Conservation (phyloP, 2,113 vertebrate species). For the Gallinago undulata region DNA sequence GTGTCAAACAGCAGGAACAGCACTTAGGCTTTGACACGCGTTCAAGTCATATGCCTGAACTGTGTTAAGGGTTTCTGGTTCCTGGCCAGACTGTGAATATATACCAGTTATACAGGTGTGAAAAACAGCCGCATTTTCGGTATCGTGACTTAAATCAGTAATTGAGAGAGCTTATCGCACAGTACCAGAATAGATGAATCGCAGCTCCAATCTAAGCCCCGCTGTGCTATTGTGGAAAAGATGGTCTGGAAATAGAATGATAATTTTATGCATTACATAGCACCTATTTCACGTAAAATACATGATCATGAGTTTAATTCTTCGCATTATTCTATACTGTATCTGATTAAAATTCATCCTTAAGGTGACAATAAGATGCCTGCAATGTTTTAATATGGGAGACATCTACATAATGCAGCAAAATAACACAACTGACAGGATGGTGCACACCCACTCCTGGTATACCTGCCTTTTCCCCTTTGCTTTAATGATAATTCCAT, state of each 20-base stretch:
- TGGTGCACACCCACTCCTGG: neutral
- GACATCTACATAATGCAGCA: neutral
- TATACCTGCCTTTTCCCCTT: neutral
- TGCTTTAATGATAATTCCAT: neutral
- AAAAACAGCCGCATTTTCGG: neutral
- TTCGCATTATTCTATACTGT: neutral
- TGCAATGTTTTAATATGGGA: neutral
- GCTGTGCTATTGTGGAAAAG: neutral
- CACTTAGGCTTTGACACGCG: neutral
- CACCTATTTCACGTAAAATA: neutral
- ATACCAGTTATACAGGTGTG: neutral
- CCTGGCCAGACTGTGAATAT: neutral
- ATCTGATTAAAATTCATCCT: neutral
- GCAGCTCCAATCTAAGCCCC: neutral
- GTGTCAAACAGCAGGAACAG: neutral
- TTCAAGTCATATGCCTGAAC: neutral
- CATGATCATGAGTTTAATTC: neutral
- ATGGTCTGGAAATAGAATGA: neutral
- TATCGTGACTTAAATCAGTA: neutral
- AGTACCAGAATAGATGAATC: neutral
- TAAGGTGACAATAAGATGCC: neutral
- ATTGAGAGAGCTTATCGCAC: neutral
- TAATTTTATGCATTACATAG: neutral
- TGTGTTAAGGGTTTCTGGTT: neutral
- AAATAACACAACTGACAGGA: neutral